Percentiles rank a stretch among this genome's conserved stretches.
These are phyloP conservation scores for Tipula unca DNA, from an alignment of 2,888 invertebrate genomes.

Conservation along the genomic window DNA sequence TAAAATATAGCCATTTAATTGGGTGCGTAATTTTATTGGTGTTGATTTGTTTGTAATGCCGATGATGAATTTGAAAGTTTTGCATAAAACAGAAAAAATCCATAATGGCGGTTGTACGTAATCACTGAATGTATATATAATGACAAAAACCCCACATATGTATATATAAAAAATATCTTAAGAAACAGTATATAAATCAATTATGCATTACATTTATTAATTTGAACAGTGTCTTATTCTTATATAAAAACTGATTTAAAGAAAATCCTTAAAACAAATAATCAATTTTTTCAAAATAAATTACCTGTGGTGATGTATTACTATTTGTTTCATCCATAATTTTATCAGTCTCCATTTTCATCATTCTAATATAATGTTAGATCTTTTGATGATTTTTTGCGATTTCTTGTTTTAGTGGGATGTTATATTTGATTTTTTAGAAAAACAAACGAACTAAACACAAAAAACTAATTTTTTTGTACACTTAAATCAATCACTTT, in stretches of 20 bases:
- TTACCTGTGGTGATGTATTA: conserved; percentile 20
- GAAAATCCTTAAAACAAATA: background rate
- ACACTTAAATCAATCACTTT: conserved; percentile 8
- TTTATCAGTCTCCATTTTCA: conserved; percentile 89
- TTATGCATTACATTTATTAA: background rate
- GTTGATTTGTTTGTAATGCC: background rate
- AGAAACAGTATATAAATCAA: background rate
- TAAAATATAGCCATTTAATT: background rate
- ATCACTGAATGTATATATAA: background rate
- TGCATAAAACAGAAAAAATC: background rate
- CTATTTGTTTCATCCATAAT: conserved; percentile 69
- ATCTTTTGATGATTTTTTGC: background rate
- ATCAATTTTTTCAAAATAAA: background rate
- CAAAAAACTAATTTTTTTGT: background rate
- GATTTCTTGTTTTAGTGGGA: background rate
- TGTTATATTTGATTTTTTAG: background rate
- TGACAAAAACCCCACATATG: background rate
- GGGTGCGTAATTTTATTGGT: background rate
- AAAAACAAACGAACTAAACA: conserved; percentile 3
- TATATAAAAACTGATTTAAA: background rate
- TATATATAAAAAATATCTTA: too few species aligned
- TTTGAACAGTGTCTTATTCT: background rate
- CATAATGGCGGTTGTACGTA: conserved; percentile 8
- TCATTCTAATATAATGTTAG: conserved; percentile 42
- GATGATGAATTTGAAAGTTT: background rate